These are phyloP conservation scores for Nephrotoma appendiculata DNA, from an alignment of 2,888 invertebrate species.

Conservation along the genomic window DNA sequence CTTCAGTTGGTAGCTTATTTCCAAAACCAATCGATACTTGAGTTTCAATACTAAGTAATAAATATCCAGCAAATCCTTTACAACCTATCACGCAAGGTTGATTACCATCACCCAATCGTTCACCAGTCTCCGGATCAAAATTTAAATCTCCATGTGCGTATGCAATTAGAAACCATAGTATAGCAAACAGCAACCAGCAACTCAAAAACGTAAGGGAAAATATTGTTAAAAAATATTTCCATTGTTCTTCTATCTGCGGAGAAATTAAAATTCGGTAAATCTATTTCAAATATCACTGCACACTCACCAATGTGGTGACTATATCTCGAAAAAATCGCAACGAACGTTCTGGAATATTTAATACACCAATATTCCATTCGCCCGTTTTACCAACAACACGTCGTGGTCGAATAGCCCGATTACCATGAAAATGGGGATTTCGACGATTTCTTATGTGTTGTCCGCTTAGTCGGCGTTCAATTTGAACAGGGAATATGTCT, in stretches of 20 bases:
- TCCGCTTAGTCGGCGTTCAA: neutral
- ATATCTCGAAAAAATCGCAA: constrained; percentile 65
- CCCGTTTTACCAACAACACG: constrained; percentile 29
- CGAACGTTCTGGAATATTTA: constrained; percentile 41
- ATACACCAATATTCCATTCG: constrained; percentile 25
- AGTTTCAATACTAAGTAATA: constrained; percentile 78
- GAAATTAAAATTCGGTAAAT: constrained; percentile 26
- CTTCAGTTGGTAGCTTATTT: constrained; percentile 61
- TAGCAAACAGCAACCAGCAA: constrained; percentile 67
- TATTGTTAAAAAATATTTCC: constrained; percentile 81
- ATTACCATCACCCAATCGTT: constrained; percentile 31
- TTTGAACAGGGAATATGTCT: neutral
- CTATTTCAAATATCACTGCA: neutral
- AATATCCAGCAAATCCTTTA: constrained; percentile 44
- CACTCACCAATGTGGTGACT: constrained; percentile 73
- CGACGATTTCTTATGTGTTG: neutral
- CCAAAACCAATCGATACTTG: constrained; percentile 79
- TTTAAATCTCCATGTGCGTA: constrained; percentile 64
- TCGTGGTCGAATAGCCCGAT: neutral
- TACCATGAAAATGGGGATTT: neutral
- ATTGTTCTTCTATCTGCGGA: constrained; percentile 51
- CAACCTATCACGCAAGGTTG: constrained; percentile 43
- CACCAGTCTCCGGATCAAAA: constrained; percentile 36
- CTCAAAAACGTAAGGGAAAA: constrained; percentile 73
- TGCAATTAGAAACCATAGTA: constrained; percentile 63